These are phyloP conservation scores for Stylophora pistillata DNA, from an alignment of 64 coral and sea anemone species.

Conservation along the genomic window DNA sequence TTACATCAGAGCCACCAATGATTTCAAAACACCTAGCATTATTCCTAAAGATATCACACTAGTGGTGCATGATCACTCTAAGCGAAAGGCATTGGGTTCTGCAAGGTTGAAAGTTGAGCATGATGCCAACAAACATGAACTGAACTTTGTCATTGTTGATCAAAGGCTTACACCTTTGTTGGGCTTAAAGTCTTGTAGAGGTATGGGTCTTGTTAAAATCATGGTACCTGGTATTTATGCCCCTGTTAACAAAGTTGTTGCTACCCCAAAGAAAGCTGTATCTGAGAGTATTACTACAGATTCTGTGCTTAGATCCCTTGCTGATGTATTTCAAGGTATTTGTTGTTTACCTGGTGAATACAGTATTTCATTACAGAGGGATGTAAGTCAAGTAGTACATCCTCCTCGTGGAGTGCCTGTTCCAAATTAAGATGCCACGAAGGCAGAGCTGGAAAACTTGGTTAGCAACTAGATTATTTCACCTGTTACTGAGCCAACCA, in stretches of 20 bases:
- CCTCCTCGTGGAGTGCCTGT: no score
- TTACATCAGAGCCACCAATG: constrained; percentile 45
- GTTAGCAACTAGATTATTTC: background rate
- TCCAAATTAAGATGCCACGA: no score
- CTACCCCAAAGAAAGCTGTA: no score
- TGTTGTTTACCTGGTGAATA: no score
- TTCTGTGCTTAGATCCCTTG: constrained; percentile 54
- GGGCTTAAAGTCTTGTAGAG: constrained; percentile 50
- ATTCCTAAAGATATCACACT: no score
- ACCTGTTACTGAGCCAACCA: no score
- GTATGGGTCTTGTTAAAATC: constrained; percentile 44
- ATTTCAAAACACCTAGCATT: constrained; percentile 21
- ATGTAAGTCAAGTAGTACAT: no score
- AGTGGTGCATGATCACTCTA: constrained; percentile 56
- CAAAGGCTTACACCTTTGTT: constrained; percentile 50
- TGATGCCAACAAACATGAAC: constrained; percentile 54
- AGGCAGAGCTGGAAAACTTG: background rate
- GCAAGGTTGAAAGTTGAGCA: constrained; percentile 34
- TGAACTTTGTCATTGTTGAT: constrained; percentile 47
- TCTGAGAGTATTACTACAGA: constrained; percentile 36
- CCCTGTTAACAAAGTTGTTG: constrained; percentile 47
- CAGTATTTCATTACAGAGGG: no score
- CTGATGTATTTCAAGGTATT: no score
- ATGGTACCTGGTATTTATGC: no score
- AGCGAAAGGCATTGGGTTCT: constrained; percentile 59